phyloP scores from a whole-genome alignment of 2,797 vertebrate genomes.

The Notoglanidium macrostoma region DNA sequence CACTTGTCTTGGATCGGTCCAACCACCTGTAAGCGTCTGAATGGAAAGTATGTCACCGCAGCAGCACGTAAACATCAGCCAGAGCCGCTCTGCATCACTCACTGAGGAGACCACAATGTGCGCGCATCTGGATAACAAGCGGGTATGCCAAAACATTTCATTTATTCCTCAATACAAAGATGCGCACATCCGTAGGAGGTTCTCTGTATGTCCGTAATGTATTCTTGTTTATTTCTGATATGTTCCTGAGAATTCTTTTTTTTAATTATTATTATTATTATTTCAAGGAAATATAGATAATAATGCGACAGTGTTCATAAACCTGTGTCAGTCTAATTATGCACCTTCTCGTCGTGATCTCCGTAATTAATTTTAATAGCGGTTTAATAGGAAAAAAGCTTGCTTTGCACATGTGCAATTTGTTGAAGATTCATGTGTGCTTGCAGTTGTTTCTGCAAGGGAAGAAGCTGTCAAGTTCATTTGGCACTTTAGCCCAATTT shows the following conservation, averaged over 20 bases:
- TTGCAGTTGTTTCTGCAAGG: background rate
- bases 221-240: background rate
- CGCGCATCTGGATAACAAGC: conserved; percentile 67
- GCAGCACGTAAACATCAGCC: conserved; percentile 83
- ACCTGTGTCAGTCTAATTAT: background rate
- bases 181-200: background rate
- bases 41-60: conserved; percentile 94
- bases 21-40: conserved; percentile 65
- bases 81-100: conserved; percentile 82
- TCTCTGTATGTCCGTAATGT: background rate
- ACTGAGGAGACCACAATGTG: conserved; percentile 76
- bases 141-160: conserved; percentile 62
- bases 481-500: background rate
- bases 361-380: background rate
- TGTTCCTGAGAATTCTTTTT: background rate
- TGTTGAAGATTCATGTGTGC: background rate
- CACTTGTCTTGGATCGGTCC: conserved; percentile 44
- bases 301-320: no score
- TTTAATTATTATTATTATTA: no score
- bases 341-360: background rate
- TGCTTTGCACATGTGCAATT: background rate
- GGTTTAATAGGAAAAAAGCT: background rate
- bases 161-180: background rate
- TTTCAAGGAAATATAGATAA: background rate
- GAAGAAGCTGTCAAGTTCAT: background rate